Evolutionary conservation across 1,140 invertebrate species (phyloP), one percentile per base, ranked within the genome.

Genomic region (Pantala flavescens): DNA sequence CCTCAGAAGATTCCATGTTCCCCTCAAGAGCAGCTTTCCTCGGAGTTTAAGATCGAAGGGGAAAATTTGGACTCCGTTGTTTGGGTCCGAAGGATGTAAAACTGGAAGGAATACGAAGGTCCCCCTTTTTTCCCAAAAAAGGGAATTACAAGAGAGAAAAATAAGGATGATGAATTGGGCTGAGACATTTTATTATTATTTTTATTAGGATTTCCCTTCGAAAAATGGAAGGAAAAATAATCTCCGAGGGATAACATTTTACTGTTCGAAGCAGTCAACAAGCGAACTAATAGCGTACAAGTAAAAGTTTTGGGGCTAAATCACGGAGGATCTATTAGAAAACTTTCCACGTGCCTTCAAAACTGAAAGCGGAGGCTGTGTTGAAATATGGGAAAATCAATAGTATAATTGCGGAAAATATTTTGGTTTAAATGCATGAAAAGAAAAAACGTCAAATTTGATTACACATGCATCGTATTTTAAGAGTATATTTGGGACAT

Each of bases 111-210:
- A 3, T 5, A 16, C 5, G 12, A 63, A 5, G n/a, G 12, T 19
- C 49, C 49, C 12, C 5, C 49, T 21, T 19, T 63, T 21, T 12
- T 12, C 12, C 49, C 49, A 21, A 14, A 19, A 63, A 63, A 63
- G 16, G n/a, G 49, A 63, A 63, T 63, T 63, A 63, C 14, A 63
- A 63, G 49, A 12, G n/a, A 63, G 49, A 63, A 63, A 63, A 63
- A 63, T 63, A 63, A 63, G 49, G 49, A 63, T 63, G 49, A 63
- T 63, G 49, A 63, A 63, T 63, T 63, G 49, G 49, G 16, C 49
- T 21, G 3, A 63, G 49, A 63, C 14, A 63, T 63, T 63, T 63
- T 63, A 19, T 63, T 63, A 63, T 19, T 63, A 19, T 63, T 63
- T 63, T 63, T 63, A 63, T 63, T 3, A 36, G 28, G 28, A 9